phyloP scores from a whole-genome alignment of 2,888 invertebrate genomes.

The Micoletzkya japonica region DNA sequence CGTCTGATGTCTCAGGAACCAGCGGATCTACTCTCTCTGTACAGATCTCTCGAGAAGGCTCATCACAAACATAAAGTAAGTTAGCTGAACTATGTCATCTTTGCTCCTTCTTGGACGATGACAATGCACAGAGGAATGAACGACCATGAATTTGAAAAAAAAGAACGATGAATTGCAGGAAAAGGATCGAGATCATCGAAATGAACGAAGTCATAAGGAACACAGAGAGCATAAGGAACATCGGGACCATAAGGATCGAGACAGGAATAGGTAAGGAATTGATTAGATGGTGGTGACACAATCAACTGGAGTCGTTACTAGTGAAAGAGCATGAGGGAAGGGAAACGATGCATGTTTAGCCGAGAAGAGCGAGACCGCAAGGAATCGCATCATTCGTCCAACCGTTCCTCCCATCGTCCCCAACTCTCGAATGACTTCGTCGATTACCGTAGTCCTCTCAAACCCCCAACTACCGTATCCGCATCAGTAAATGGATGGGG shows the following conservation, averaged over 20 bases:
- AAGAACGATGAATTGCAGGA: background rate
- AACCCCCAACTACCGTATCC: conserved; percentile 12
- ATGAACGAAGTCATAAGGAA: background rate
- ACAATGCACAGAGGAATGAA: conserved; percentile 16
- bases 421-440: background rate
- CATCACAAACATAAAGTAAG: conserved; percentile 17
- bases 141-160: background rate
- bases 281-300: too few species aligned
- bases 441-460: conserved; percentile 23
- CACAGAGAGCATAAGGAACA: background rate
- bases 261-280: background rate
- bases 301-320: too few species aligned
- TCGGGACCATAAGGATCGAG: background rate
- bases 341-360: background rate
- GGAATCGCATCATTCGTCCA: background rate
- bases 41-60: conserved; percentile 12
- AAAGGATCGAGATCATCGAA: background rate
- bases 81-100: too few species aligned
- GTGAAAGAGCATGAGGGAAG: background rate
- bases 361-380: background rate
- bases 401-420: background rate
- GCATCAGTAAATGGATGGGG: conserved; percentile 16
- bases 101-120: too few species aligned
- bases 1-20: conserved; percentile 13
- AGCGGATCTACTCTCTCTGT: conserved; percentile 9